These are phyloP conservation scores for Drosophila hydei DNA, from an alignment of 1,140 invertebrate species.

Conservation along the genomic window DNA sequence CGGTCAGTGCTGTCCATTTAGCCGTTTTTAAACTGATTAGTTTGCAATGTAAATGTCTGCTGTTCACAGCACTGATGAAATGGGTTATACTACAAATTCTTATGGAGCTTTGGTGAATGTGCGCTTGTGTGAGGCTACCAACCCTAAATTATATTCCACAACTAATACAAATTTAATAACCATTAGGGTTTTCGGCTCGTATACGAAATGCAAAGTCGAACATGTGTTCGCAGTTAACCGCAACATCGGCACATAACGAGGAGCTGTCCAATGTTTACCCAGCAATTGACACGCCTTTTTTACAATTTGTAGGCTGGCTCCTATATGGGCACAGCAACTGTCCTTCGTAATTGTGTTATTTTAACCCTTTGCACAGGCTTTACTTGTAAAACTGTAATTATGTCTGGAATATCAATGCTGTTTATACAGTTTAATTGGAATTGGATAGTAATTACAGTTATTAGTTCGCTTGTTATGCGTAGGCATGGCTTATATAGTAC, in stretches of 20 bases:
- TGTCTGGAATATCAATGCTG: constrained; percentile 57
- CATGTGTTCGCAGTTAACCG: constrained; percentile 73
- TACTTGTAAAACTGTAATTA: constrained; percentile 59
- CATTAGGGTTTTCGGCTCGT: constrained; percentile 40
- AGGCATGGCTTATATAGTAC: constrained; percentile 64
- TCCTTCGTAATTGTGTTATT: constrained; percentile 70
- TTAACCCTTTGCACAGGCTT: constrained; percentile 52
- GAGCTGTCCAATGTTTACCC: constrained; percentile 74
- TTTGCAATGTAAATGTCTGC: no score
- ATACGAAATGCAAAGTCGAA: constrained; percentile 60
- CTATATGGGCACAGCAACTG: constrained; percentile 19
- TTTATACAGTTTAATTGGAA: constrained; percentile 76
- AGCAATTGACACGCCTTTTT: constrained; percentile 69
- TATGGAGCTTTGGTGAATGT: no score
- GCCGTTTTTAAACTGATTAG: no score
- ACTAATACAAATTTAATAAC: constrained; percentile 73
- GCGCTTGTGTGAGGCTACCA: constrained; percentile 8
- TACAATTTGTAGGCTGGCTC: constrained; percentile 50
- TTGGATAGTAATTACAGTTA: constrained; percentile 68
- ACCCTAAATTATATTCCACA: constrained; percentile 55
- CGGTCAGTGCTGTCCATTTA: constrained; percentile 21
- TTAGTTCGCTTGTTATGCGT: constrained; percentile 53
- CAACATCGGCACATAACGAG: constrained; percentile 53
- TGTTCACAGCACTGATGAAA: constrained; percentile 13
- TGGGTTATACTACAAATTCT: no score